Evolutionary conservation across 2,888 invertebrate species (phyloP), one percentile per base, ranked within the genome.

Genomic region (Anarsia innoxiella): DNA sequence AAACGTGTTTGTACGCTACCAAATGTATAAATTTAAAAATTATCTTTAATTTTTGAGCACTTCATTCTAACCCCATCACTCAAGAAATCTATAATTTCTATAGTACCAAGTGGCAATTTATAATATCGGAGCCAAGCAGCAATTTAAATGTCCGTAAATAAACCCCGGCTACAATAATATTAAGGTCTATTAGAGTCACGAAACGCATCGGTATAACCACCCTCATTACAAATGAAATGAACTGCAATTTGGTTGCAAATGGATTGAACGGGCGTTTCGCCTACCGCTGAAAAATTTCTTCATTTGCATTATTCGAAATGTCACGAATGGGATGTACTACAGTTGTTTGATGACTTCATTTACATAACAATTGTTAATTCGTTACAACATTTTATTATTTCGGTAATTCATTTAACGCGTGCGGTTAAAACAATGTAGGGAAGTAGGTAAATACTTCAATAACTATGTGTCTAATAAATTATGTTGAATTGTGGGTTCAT

Each of bases 201-300:
- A 59, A 70, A 60, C 52, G 55, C 55, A 66, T 54, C 45, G 51
- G 51, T 53, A 54, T 59, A 66, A 58, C 63, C 50, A 53, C 56
- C 54, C 56, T 71, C 63, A 75, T 76, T 74, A 73, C 69, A 64
- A 66, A 60, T 57, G 55, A 66, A 73, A 73, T 62, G 64, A 66
- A 70, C 67, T 69, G 67, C 66, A 73, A 74, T 76, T 76, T 74
- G 57, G 64, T 61, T 57, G 61, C 56, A 66, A 77, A 71, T 71
- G 61, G 60, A 67, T 69, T 57, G 60, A 65, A 65, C 59, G 46
- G 56, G 60, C 49, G 53, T 48, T 56, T 54, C 51, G 53, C 54
- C 46, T 46, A 49, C 45, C 55, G 56, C 48, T 61, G 59, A 66
- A 64, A 63, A 65, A 68, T 69, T 59, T 65, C 64, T 69, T 68